phyloP scores from a whole-genome alignment of 2,888 invertebrate genomes.

The Clanis bilineata region DNA sequence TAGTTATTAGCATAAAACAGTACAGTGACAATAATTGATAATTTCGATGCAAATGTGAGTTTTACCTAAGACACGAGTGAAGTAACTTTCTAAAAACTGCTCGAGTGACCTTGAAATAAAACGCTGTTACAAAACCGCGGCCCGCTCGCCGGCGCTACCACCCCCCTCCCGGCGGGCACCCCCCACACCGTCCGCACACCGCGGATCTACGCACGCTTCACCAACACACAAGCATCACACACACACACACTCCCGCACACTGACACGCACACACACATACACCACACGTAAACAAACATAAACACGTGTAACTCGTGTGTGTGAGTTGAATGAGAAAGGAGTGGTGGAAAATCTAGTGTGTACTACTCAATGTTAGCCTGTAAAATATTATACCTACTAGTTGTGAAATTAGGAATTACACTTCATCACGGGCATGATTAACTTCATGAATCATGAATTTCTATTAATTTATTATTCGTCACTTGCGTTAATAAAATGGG shows the following conservation, averaged over 20 bases:
- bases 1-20: not conserved
- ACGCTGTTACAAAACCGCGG: constrained; percentile 80
- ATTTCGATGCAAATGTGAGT: constrained; percentile 44
- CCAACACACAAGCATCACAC: constrained; percentile 30
- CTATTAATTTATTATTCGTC: constrained; percentile 36
- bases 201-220: constrained; percentile 17
- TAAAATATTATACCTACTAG: too few relatives aligned
- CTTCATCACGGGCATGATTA: constrained; percentile 29
- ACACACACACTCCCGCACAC: constrained; percentile 37
- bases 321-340: constrained; percentile 62
- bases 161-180: constrained; percentile 39
- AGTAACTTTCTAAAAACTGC: constrained; percentile 82
- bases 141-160: constrained; percentile 69
- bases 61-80: constrained; percentile 67
- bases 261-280: constrained; percentile 39
- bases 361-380: constrained; percentile 24
- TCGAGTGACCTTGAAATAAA: constrained; percentile 81
- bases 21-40: constrained; percentile 24
- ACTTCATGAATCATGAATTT: constrained; percentile 39
- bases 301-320: constrained; percentile 27
- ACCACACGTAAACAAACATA: constrained; percentile 30
- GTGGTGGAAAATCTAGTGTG: constrained; percentile 67
- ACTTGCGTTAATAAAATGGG: constrained; percentile 31
- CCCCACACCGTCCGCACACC: not conserved
- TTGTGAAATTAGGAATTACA: constrained; percentile 18